Percentiles rank a stretch among this genome's conserved stretches.
Evolutionary conservation across 2,113 vertebrate genomes (phyloP).

Genomic region (Pygoscelis antarcticus): DNA sequence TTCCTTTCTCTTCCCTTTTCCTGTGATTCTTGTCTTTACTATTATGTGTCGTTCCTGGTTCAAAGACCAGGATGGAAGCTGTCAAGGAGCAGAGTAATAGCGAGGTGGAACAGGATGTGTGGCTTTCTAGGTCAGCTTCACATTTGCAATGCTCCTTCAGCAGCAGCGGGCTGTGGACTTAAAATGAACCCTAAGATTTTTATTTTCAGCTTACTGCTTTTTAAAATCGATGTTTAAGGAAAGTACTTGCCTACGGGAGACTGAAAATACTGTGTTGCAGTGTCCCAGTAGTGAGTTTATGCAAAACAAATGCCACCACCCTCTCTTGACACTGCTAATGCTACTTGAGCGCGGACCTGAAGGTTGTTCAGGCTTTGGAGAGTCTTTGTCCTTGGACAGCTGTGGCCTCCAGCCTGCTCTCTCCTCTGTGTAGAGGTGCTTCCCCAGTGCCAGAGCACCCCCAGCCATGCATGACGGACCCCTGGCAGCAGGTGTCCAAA

Average conservation of each 20-base stretch:
- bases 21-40: background rate
- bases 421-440: background rate
- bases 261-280: background rate
- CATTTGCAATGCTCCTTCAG: background rate
- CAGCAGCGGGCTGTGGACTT: background rate
- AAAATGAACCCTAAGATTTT: background rate
- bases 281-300: background rate
- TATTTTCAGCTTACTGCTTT: background rate
- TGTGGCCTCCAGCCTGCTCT: background rate
- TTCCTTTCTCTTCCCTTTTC: background rate
- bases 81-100: background rate
- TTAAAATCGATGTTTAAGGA: background rate
- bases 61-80: background rate
- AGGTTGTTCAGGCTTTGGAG: background rate
- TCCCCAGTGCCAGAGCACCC: rapidly evolving
- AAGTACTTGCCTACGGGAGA: background rate
- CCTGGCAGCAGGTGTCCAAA: background rate
- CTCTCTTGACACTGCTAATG: background rate
- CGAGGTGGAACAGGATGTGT: background rate
- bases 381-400: background rate
- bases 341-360: background rate
- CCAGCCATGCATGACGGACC: rapidly evolving
- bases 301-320: background rate
- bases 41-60: background rate
- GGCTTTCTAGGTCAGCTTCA: background rate